Base-by-base conservation (phyloP, 2,888 invertebrate species). In the Troglohyphantes excavatus region DNA sequence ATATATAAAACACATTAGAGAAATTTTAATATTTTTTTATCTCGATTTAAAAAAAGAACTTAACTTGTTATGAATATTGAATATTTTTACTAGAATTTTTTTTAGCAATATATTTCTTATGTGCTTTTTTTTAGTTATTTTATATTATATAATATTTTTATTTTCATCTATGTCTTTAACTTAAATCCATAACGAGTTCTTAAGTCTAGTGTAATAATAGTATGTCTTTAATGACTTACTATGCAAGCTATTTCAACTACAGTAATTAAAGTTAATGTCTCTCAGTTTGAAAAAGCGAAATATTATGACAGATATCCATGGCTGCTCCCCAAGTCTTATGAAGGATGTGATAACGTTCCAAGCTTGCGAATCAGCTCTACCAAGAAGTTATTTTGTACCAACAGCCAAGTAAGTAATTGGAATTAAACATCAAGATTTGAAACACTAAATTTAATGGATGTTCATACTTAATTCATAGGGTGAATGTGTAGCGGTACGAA, bases 251-350 rank as follows among this genome's bases (percentile, higher is more conserved):
- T 68, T 68, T 85, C 39, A 85, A 85, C 46, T 68, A 76, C 68
- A 78, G 59, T 76, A 76, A 85, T 76, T 27, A 39, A 27, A 78
- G 9, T 75, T 76, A 61, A 86, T 78, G 23, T 85, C 79, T 93
- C 92, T 39, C 92, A 95, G 95, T 93, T 94, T 91, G 95, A 95
- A 91, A 95, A 95, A 92, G 95, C 94, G 92, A 96, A 96, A 92
- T 94, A 96, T 92, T 96, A 96, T 93, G 91, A 94, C 0, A 94
- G 94, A 68, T 98, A 97, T 93, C 98, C 98, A 0, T 97, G 97
- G 93, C 94, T 98, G 67, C 93, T 98, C 92, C 98, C 98, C 27
- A 98, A 98, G 94, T 95, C 96, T 5, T 98, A 98, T 93, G 86
- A 91, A 76, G 73, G 81, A 23, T 73, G 86, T 33, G 79, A 82